Evolutionary conservation across 1,140 invertebrate species (phyloP), one percentile per base, ranked within the genome.

Genomic region (Zaprionus lachaisei): DNA sequence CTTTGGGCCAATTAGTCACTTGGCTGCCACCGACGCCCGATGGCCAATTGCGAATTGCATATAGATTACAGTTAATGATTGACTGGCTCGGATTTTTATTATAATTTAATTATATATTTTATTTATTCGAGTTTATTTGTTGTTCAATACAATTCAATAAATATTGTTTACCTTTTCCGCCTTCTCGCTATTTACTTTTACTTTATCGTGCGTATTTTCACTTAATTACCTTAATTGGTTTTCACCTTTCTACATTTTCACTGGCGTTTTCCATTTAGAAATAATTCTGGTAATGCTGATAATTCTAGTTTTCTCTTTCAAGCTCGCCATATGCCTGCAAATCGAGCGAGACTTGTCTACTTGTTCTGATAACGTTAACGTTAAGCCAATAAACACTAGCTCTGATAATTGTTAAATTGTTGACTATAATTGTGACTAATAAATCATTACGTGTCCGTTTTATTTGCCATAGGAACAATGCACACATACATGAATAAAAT

Each of bases 1-100:
- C 60, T 71, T 70, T 64, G 55, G 55, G 66, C 54, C 70, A 77
- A 77, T 77, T 77, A 77, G 74, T 77, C 69, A 77, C 38, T 65
- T 61, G 47, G 41, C 14, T 5, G 37, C 37, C 31, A 41, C 65
- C 47, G n/a, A 62, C 67, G 31, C 22, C 22, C 37, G 28, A 58
- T 66, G 44, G 37, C 34, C 47, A 24, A 51, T 51, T 51, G 47
- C 47, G 12, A 24, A 51, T 14, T 51, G 47, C 47, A 51, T 51
- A 51, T 51, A 51, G 17, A 51, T 51, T 51, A 24, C 47, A 12
- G 47, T 51, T 51, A 51, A 51, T 24, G 17, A 51, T 49, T 9
- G 47, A 22, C 47, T 20, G 7, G n/a, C 7, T 69, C 20, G 12
- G 26, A 56, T 6, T 49, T 44, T 17, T 31, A 20, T 31, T 51